These are phyloP conservation scores for Chelonus formosanus DNA, from an alignment of 2,888 invertebrate species.

Conservation along the genomic window DNA sequence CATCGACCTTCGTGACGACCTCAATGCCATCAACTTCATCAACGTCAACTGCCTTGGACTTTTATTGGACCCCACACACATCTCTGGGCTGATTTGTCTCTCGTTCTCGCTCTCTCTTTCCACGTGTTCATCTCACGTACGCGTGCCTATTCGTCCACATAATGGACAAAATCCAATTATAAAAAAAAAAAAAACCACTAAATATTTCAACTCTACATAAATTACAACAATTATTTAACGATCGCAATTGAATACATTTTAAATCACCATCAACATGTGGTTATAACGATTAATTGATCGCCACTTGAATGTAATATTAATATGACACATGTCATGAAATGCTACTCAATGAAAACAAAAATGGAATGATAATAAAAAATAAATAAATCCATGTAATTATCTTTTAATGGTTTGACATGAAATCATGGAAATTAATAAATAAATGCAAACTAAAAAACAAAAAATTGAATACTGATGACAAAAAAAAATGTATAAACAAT, in stretches of 20 bases:
- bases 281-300: no score
- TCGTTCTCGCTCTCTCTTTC: constrained; percentile 30
- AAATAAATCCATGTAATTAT: no score
- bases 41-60: constrained; percentile 7
- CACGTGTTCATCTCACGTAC: constrained; percentile 11
- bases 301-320: no score
- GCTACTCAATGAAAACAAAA: no score
- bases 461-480: constrained; percentile 7
- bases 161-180: constrained; percentile 1
- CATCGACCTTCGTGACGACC: constrained; percentile 30
- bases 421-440: background rate
- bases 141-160: constrained; percentile 1
- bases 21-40: constrained; percentile 26
- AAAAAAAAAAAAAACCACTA: constrained; percentile 8
- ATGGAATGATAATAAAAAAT: no score
- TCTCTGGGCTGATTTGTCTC: constrained; percentile 26
- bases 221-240: no score
- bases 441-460: constrained; percentile 16
- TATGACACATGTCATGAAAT: no score
- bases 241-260: no score
- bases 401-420: no score
- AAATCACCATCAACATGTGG: no score
- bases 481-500: constrained; percentile 1
- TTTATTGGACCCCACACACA: constrained; percentile 17
- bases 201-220: no score